Conservation (phyloP, 30 jellyfish, hydroid and myxozoan genomes). For the Clytia hemisphaerica region DNA sequence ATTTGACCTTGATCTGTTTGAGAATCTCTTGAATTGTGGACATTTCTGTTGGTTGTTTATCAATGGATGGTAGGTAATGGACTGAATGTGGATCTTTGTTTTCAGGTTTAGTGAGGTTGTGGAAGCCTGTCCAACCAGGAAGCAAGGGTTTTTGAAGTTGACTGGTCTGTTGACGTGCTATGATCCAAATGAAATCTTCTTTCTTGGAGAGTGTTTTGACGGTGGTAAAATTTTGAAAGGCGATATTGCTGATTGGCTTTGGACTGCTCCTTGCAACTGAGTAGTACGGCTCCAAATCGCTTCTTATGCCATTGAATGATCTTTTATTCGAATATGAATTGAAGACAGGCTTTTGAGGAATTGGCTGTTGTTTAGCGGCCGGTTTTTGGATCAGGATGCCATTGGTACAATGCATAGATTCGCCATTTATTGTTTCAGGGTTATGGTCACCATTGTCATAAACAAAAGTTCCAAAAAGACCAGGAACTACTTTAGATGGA, state of each 20-base stretch:
- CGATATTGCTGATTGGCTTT: background rate
- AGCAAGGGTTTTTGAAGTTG: background rate
- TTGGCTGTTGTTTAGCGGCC: background rate
- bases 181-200: background rate
- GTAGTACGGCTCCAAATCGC: conserved; percentile 6
- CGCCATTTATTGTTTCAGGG: conserved; percentile 34
- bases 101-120: background rate
- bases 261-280: background rate
- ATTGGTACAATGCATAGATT: conserved; percentile 30
- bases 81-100: background rate
- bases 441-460: conserved; percentile 29
- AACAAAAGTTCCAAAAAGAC: conserved; percentile 26
- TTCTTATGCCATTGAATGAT: background rate
- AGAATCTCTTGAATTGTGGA: background rate
- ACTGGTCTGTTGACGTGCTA: background rate
- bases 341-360: background rate
- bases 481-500: background rate
- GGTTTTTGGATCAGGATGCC: conserved; percentile 14
- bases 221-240: background rate
- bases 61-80: conserved; percentile 23
- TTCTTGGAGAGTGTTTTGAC: background rate
- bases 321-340: background rate
- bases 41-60: conserved; percentile 19
- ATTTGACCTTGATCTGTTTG: no score
- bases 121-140: conserved; percentile 30